phyloP scores from a whole-genome alignment of 2,113 vertebrate species.

The Craseonycteris thonglongyai region DNA sequence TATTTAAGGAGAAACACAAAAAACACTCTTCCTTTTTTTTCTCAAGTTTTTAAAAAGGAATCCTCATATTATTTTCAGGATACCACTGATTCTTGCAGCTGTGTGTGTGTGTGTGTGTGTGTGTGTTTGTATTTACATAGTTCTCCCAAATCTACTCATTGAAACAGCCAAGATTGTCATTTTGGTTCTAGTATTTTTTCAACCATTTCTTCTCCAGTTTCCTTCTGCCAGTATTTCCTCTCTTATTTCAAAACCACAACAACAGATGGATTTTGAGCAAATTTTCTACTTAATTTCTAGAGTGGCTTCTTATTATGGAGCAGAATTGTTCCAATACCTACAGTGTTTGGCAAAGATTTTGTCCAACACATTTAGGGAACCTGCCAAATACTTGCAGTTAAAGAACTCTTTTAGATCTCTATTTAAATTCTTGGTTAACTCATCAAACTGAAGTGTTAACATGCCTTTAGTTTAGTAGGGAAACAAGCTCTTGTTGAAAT shows the following conservation, averaged over 20 bases:
- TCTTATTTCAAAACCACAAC: not conserved
- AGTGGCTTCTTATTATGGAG: not conserved
- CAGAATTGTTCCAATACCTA: not conserved
- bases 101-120: not conserved
- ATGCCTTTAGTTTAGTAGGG: not conserved
- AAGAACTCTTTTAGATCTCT: not conserved
- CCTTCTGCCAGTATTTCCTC: not conserved
- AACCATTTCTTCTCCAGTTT: not conserved
- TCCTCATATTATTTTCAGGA: not conserved
- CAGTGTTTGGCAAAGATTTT: not conserved
- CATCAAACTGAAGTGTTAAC: not conserved
- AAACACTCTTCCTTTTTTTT: not conserved
- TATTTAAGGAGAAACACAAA: not conserved
- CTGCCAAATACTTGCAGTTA: not conserved
- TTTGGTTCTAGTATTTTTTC: not conserved
- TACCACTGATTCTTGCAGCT: not conserved
- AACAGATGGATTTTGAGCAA: conserved; percentile 20
- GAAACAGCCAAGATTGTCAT: not conserved
- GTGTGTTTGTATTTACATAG: not conserved
- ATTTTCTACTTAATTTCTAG: not conserved
- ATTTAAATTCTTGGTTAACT: conserved; percentile 1
- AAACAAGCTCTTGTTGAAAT: not conserved
- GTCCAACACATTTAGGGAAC: not conserved
- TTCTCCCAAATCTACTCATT: not conserved
- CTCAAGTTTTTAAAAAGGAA: not conserved